Evolutionary conservation across 2,113 vertebrate genomes (phyloP), one percentile per base, ranked within the genome.

Genomic region (Salvelinus fontinalis): DNA sequence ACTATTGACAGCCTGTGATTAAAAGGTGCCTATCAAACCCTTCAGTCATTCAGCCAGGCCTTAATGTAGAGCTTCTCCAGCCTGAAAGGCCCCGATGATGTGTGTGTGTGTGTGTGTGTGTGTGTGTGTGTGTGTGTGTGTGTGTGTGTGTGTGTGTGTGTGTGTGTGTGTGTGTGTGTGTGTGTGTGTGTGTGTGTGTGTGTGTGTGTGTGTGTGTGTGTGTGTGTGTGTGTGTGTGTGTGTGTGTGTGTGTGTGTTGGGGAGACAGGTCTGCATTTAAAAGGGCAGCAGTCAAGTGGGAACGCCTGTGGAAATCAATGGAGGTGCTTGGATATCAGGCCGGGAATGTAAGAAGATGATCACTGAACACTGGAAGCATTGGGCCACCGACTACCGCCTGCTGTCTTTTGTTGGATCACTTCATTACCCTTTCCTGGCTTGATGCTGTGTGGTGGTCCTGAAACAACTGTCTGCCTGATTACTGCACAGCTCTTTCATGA

Each of bases 1-100:
- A 71, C 51, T 88, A 92, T 92, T 86, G 91, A 85, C 85, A 84
- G 71, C 48, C 74, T 82, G 73, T 86, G 85, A 90, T 90, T 85
- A 86, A 83, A 75, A 82, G 59, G 78, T 71, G 79, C 81, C 83
- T 81, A 70, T 91, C 89, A 76, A 57, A 79, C 69, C 62, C 64
- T 62, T 84, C 78, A 74, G 70, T 76, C 75, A 77, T 67, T 83
- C 62, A 54, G 59, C 57, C 48, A 22, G 34, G 24, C 14, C 34
- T 59, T 72, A 74, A 72, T 48, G 7, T 67, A 24, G 22, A 72
- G 16, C 78, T 74, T 74, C 72, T 12, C 62, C 59, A 73, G 48
- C 65, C 72, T 70, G 77, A 81, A 75, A 11, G 22, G 4, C 65
- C 77, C 78, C 75, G 75, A 87, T 54, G 76, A 71, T n/a, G 71